Evolutionary conservation across 2,113 vertebrate genomes (phyloP).

Genomic region (Athene cunicularia): DNA sequence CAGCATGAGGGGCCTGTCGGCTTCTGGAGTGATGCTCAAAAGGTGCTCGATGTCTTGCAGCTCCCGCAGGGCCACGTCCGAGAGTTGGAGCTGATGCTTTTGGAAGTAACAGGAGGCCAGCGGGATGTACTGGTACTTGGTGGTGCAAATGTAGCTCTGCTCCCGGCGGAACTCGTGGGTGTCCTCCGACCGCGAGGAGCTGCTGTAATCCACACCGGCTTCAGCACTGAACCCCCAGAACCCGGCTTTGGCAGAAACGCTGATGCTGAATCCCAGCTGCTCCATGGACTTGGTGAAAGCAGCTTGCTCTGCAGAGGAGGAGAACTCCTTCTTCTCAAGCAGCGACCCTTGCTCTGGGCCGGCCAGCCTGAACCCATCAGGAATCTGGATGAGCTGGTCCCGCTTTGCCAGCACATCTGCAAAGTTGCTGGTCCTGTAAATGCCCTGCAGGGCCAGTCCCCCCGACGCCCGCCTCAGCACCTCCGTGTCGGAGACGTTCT

Average conservation of each 20-base stretch:
- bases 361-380: neutral
- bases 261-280: slow-evolving; percentile 52
- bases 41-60: slow-evolving; percentile 54
- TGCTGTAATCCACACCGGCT: neutral
- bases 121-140: slow-evolving; percentile 59
- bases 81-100: slow-evolving; percentile 54
- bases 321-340: slow-evolving; percentile 60
- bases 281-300: slow-evolving; percentile 52
- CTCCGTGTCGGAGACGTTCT: slow-evolving; percentile 13
- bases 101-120: slow-evolving; percentile 67
- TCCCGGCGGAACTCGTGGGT: neutral
- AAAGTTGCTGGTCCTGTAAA: slow-evolving; percentile 48
- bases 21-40: neutral
- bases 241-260: neutral
- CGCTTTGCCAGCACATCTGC: neutral
- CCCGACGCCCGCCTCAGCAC: slow-evolving; percentile 64
- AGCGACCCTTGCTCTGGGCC: neutral
- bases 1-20: neutral
- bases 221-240: neutral
- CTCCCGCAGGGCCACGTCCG: slow-evolving; percentile 45
- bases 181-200: neutral
- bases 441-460: slow-evolving; percentile 71
- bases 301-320: slow-evolving; percentile 46
- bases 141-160: slow-evolving; percentile 46
- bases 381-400: slow-evolving; percentile 63